phyloP scores from a whole-genome alignment of 2,797 vertebrate genomes.

The Onychomys torridus region DNA sequence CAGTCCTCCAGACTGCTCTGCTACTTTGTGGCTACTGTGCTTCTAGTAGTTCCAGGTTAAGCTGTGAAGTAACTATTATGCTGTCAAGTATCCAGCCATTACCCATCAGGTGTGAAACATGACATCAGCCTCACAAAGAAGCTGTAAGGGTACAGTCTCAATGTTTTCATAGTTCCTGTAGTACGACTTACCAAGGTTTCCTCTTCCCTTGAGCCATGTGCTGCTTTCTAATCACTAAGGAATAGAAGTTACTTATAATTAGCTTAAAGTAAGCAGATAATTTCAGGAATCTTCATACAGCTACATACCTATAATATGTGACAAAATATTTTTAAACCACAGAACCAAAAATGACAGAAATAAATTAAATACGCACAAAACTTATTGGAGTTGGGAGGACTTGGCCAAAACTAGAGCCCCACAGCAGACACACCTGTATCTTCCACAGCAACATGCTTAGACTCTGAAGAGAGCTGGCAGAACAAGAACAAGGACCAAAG shows the following conservation, averaged over 20 bases:
- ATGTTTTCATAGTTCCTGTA: not conserved
- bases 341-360: not conserved
- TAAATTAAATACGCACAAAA: not conserved
- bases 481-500: not conserved
- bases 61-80: not conserved
- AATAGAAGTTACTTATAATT: not conserved
- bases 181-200: not conserved
- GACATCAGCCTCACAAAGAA: not conserved
- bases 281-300: slow-evolving; percentile 6
- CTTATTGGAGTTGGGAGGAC: not conserved
- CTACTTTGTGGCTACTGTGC: not conserved
- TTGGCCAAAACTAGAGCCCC: not conserved
- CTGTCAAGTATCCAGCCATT: not conserved
- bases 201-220: not conserved
- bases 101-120: not conserved
- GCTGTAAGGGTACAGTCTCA: not conserved
- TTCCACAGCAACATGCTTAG: not conserved
- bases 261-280: slow-evolving; percentile 41
- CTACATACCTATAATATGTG: not conserved
- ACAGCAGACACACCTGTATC: not conserved
- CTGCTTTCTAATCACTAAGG: not conserved
- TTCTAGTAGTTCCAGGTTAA: not conserved
- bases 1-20: not conserved
- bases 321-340: slow-evolving; percentile 35
- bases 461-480: not conserved